Base-by-base conservation (phyloP, 2,113 vertebrate species). In the Toxotes chatareus region DNA sequence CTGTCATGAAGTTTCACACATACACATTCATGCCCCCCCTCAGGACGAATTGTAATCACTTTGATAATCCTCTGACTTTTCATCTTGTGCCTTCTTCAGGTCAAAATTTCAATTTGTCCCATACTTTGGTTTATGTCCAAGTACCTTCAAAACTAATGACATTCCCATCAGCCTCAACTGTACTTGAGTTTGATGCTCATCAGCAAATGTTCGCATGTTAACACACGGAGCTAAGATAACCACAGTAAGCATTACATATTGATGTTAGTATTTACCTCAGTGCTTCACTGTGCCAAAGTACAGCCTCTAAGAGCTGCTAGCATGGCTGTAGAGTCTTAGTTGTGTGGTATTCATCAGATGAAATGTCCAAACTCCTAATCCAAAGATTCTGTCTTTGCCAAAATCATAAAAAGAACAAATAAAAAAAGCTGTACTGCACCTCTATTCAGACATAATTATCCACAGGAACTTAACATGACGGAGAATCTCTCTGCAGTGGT, bases 361-460 rank as follows among this genome's bases (percentile, higher is more conserved):
- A 74, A 47, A 70, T 17, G 17, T 49, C 27, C 19, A 11, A 38
- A 36, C 14, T 51, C 42, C 17, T 51, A 31, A 66, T 64, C 21
- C 70, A 63, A 32, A 27, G 23, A 27, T 27, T 31, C 21, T 27
- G 57, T 7, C 32, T 46, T 31, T 11, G 14, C 62, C n/a, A 51
- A 16, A 56, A 31, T 51, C 10, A 23, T 47, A 44, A 56, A 40
- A 42, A 53, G 31, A 36, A 36, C 4, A 36, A 68, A 47, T 12
- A 40, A 51, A 42, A 10, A 11, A 42, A 42, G 36, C 36, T 36
- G 36, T 36, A 36, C 56, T 13, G 19, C 36, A 23, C 63, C 23
- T 71, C 57, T 34, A 49, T 38, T 69, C 51, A 76, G 62, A 73
- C 34, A 32, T 69, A 27, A 76, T 79, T 83, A 73, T 75, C 76